Percentiles rank a stretch among this genome's conserved stretches.
Conservation (phyloP, 92 coral and sea anemone species). For the Epizoanthus stellaris region DNA sequence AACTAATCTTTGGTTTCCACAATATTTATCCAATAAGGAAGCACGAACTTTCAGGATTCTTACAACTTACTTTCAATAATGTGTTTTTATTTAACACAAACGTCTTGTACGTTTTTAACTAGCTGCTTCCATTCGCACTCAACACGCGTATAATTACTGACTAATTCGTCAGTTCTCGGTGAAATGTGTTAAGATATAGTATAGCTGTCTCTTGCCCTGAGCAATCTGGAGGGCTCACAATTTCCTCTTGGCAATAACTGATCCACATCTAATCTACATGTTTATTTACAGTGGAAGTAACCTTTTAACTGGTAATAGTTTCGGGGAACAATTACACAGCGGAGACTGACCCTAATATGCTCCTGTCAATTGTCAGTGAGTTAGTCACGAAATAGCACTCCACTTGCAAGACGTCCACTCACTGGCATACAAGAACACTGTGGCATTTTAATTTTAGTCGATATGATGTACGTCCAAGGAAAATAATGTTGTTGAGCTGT, state of each 20-base stretch:
- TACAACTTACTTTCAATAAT: too few species aligned
- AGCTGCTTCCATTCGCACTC: too few species aligned
- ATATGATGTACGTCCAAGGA: not conserved
- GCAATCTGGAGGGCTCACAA: not conserved
- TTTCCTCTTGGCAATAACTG: not conserved
- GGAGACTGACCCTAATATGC: not conserved
- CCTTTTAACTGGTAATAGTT: conserved; percentile 15
- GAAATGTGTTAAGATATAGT: not conserved
- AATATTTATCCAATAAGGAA: too few species aligned
- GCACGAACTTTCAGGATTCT: too few species aligned
- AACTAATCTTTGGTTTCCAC: too few species aligned
- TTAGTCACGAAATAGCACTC: not conserved
- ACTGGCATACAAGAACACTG: not conserved
- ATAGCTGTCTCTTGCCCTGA: not conserved
- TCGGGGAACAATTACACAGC: not conserved
- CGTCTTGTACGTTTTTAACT: too few species aligned
- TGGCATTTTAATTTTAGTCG: not conserved
- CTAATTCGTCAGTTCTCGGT: not conserved
- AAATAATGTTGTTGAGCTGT: not conserved
- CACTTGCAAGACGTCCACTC: not conserved
- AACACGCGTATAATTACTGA: too few species aligned
- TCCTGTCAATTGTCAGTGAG: not conserved
- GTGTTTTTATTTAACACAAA: too few species aligned
- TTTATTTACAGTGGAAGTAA: not conserved
- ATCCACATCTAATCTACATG: not conserved